These are phyloP conservation scores for Agrilus planipennis DNA, from an alignment of 1,140 invertebrate genomes.

Conservation along the genomic window DNA sequence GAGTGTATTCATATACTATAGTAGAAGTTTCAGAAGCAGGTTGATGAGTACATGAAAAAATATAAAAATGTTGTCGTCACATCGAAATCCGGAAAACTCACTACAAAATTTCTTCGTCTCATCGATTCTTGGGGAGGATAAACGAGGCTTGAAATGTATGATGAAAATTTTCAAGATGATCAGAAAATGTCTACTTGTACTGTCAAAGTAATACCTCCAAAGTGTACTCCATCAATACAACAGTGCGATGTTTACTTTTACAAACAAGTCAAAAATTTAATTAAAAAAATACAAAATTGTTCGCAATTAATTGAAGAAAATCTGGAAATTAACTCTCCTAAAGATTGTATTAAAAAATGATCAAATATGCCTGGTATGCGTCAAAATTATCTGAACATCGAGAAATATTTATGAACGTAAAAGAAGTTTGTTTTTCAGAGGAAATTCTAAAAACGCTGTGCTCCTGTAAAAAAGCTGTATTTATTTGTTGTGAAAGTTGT, in stretches of 20 bases:
- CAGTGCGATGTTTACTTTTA: constrained; percentile 21
- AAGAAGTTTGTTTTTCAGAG: too few species aligned
- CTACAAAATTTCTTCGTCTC: constrained; percentile 15
- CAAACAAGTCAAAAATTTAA: constrained; percentile 16
- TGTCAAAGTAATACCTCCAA: constrained; percentile 16
- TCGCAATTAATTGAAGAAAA: too few species aligned
- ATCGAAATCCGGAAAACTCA: constrained; percentile 11
- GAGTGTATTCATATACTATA: too few species aligned
- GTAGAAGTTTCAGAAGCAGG: too few species aligned
- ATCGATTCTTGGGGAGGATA: constrained; percentile 18
- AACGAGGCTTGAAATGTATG: constrained; percentile 9
- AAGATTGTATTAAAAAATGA: too few species aligned
- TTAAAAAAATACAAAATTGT: not conserved
- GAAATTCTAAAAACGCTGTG: too few species aligned
- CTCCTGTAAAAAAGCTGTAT: too few species aligned
- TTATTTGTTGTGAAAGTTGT: too few species aligned
- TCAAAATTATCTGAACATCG: too few species aligned
- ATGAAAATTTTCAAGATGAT: constrained; percentile 10
- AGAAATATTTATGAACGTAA: too few species aligned
- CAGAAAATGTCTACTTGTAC: constrained; percentile 5
- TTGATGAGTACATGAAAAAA: constrained; percentile 8
- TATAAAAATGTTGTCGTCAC: constrained; percentile 9
- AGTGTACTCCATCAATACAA: constrained; percentile 16
- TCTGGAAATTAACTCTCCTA: too few species aligned
- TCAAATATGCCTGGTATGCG: too few species aligned